These are phyloP conservation scores for Eulemur albifrons DNA, from an alignment of 2,797 vertebrate species.

Conservation along the genomic window DNA sequence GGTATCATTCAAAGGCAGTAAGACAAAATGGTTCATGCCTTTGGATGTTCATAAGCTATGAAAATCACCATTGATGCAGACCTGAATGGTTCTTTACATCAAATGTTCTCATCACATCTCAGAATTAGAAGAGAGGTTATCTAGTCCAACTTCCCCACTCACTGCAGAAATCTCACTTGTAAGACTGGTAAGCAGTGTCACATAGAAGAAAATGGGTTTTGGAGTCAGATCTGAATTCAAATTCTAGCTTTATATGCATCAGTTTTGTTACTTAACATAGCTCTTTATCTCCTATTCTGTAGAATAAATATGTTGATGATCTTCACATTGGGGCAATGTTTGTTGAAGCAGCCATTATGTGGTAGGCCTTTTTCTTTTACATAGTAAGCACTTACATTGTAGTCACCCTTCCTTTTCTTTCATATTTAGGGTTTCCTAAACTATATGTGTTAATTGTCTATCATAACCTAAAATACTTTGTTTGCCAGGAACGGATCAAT, in stretches of 20 bases:
- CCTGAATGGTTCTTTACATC: slow-evolving; percentile 6
- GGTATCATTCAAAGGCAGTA: neutral
- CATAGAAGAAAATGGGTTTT: neutral
- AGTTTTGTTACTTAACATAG: neutral
- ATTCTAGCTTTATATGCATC: neutral
- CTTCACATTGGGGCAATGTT: neutral
- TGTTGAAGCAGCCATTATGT: neutral
- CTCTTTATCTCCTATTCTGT: neutral
- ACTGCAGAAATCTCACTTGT: slow-evolving; percentile 1
- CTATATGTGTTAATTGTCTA: neutral
- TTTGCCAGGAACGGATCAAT: neutral
- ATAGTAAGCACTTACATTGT: neutral
- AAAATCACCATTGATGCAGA: neutral
- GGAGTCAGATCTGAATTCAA: neutral
- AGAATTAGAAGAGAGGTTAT: slow-evolving; percentile 8
- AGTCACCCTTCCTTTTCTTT: neutral
- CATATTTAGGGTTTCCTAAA: neutral
- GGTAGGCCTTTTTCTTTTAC: neutral
- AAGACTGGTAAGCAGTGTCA: neutral
- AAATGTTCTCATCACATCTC: neutral
- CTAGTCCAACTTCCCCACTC: neutral
- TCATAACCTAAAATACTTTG: neutral
- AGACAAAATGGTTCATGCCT: neutral
- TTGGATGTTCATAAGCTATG: neutral
- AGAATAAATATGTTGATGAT: neutral